Percentiles rank a stretch among this genome's conserved stretches.
These are phyloP conservation scores for Diglossa cyanea DNA, from an alignment of 2,797 vertebrate genomes.

Conservation along the genomic window DNA sequence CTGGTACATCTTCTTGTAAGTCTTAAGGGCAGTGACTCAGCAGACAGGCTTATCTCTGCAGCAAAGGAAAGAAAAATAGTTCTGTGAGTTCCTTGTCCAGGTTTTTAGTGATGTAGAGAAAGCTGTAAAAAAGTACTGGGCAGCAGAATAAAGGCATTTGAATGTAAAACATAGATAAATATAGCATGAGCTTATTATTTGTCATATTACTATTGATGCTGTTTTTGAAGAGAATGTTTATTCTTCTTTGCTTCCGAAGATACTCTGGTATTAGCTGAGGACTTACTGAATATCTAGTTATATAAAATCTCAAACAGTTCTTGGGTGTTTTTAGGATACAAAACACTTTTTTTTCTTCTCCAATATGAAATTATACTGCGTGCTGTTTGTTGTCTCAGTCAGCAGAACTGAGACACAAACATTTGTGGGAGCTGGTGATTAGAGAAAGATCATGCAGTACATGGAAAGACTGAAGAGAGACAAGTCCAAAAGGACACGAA, in stretches of 20 bases:
- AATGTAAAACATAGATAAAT: neutral
- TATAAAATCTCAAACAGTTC: neutral
- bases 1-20: neutral
- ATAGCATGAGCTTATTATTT: neutral
- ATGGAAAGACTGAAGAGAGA: neutral
- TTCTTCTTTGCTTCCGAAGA: neutral
- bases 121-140: neutral
- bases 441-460: neutral
- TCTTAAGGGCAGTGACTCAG: conserved; percentile 18
- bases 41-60: neutral
- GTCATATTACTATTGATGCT: neutral
- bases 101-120: neutral
- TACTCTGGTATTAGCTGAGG: neutral
- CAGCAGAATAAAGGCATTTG: neutral
- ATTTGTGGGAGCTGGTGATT: conserved; percentile 7
- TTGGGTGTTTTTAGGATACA: neutral
- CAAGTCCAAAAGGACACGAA: neutral
- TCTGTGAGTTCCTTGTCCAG: neutral
- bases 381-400: conserved; percentile 8
- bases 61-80: neutral
- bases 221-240: neutral
- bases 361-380: neutral
- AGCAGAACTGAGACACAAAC: neutral
- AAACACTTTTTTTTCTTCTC: neutral
- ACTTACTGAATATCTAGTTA: conserved; percentile 19